Conservation (phyloP, 2,888 invertebrate species). For the Dasysyrphus albostriatus region DNA sequence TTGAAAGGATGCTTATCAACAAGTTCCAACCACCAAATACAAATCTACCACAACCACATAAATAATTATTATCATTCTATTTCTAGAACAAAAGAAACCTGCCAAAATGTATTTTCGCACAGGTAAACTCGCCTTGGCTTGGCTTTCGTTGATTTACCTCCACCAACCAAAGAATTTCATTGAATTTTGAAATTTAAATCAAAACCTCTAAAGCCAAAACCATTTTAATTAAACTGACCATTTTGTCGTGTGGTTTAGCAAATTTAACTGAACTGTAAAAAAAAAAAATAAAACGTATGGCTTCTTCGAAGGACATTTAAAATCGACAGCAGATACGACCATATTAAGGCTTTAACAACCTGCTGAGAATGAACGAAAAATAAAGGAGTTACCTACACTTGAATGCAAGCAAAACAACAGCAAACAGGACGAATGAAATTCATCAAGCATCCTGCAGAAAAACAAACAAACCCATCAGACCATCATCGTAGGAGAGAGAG, state of each 20-base stretch:
- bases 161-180: neutral
- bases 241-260: neutral
- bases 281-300: neutral
- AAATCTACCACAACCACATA: no score
- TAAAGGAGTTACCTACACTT: constrained; percentile 1
- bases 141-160: neutral
- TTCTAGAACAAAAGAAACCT: no score
- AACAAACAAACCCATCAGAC: neutral
- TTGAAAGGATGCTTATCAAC: no score
- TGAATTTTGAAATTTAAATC: neutral
- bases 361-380: neutral
- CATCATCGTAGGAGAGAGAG: neutral
- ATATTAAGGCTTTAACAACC: neutral
- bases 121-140: no score
- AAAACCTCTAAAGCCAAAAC: constrained; percentile 13
- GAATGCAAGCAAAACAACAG: constrained; percentile 1
- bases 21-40: no score
- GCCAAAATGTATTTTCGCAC: no score
- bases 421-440: constrained; percentile 31
- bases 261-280: neutral
- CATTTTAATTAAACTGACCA: constrained; percentile 8
- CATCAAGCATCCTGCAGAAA: constrained; percentile 14
- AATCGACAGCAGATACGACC: neutral
- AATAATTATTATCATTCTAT: no score
- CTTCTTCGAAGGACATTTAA: constrained; percentile 5